Base-by-base conservation (phyloP, 2,888 invertebrate species). In the Amiota mariae region DNA sequence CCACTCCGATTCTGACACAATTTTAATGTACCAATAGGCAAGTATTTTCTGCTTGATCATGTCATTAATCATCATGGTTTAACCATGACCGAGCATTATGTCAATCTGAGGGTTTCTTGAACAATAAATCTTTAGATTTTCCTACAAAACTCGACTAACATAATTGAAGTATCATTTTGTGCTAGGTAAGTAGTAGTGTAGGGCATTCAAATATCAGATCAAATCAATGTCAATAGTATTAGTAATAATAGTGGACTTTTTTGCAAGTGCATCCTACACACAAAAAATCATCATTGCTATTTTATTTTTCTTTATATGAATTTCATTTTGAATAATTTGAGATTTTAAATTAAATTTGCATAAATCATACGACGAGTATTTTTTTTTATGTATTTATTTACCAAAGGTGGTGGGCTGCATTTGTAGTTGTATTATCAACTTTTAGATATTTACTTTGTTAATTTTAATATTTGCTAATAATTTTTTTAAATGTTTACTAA, bases 321-420 rank as follows among this genome's bases (percentile, higher is more conserved):
- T 70, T 70, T 71, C n/a, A 18, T 71, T 71, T 24, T n/a, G 3
- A n/a, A 47, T 48, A 47, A n/a, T 56, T 57, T 54, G 24, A 24
- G 47, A 20, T 48, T 71, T 47, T 20, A 59, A 61, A 20, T 18
- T 46, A 20, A 57, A 46, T 70, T 57, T 57, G 57, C 70, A 59
- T 71, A 63, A 71, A 48, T 71, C 36, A 49, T 61, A 61, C 49
- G n/a, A n/a, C n/a, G n/a, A n/a, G n/a, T n/a, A n/a, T n/a, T 71
- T 24, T 24, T 24, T 24, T 24, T 24, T 24, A 1, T 24, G 2
- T 36, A 36, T 36, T 6, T 6, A 36, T 71, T 71, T 71, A 24
- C 46, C 71, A 61, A 71, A 71, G 71, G 71, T 61, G 71, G 71
- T 20, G 24, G 10, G 57, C 57, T 59, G 59, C n/a, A 20, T 10